Evolutionary conservation across 2,888 invertebrate species (phyloP).

Genomic region (Thereva unica): DNA sequence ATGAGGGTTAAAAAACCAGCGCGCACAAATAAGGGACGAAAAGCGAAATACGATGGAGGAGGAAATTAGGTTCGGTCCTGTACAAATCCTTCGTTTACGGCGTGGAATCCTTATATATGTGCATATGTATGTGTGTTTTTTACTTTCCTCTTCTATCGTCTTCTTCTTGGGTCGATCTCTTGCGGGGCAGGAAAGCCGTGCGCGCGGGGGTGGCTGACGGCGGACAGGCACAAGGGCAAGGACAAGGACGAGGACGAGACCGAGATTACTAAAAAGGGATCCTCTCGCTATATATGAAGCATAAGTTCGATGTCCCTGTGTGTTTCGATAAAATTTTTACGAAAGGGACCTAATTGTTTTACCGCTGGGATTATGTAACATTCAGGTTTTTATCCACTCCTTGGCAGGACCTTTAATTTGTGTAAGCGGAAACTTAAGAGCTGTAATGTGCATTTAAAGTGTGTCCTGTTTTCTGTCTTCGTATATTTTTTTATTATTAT

Average conservation of each 20-base stretch:
- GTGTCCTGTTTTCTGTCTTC: too few species aligned
- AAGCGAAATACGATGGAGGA: background rate
- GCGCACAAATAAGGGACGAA: conserved; percentile 7
- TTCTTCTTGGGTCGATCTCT: too few species aligned
- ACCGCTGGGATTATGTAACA: conserved; percentile 31
- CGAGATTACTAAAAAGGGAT: too few species aligned
- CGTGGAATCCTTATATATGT: conserved; percentile 1
- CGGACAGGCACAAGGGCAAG: conserved; percentile 5
- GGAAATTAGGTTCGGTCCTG: conserved; percentile 23
- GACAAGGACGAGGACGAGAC: background rate
- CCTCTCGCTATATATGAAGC: too few species aligned
- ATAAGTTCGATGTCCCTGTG: too few species aligned
- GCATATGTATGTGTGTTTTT: too few species aligned
- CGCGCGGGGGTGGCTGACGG: too few species aligned
- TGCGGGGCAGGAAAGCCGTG: too few species aligned
- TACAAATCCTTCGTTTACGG: conserved; percentile 22
- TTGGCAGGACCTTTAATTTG: conserved; percentile 29
- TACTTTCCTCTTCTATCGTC: too few species aligned
- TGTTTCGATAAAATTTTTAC: conserved; percentile 26
- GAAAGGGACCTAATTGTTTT: conserved; percentile 26
- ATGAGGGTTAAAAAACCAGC: conserved; percentile 29
- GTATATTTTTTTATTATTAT: too few species aligned
- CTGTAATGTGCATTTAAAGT: conserved; percentile 20
- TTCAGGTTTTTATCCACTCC: conserved; percentile 20
- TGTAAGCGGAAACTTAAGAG: conserved; percentile 23